phyloP scores from a whole-genome alignment of 2,888 invertebrate genomes.

The Andrena dorsata region DNA sequence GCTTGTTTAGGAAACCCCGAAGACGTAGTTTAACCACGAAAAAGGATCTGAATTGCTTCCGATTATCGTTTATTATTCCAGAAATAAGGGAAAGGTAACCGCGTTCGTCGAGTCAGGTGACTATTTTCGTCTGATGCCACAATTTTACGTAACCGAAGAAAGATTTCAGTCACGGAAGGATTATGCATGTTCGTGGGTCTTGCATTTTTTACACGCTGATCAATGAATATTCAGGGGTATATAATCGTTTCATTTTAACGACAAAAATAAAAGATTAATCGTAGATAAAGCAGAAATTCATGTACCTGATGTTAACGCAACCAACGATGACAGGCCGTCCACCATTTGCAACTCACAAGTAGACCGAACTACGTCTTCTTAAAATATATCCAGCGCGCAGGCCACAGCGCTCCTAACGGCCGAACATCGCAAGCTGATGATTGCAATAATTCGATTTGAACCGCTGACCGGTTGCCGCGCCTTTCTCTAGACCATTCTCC shows the following conservation, averaged over 20 bases:
- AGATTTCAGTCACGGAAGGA: slow-evolving; percentile 12
- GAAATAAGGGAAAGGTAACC: slow-evolving; percentile 33
- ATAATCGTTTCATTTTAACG: neutral
- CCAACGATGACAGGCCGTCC: slow-evolving; percentile 82
- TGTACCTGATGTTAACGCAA: slow-evolving; percentile 83
- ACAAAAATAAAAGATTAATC: slow-evolving; percentile 19
- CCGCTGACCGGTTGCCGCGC: neutral
- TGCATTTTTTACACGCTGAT: neutral
- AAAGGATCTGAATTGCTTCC: no score
- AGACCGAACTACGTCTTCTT: slow-evolving; percentile 63
- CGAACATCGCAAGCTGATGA: slow-evolving; percentile 22
- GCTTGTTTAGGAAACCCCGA: neutral
- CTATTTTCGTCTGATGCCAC: slow-evolving; percentile 79
- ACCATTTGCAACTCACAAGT: slow-evolving; percentile 83
- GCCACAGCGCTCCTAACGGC: slow-evolving; percentile 62
- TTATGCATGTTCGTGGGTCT: neutral
- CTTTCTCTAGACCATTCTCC: neutral
- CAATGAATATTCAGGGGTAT: neutral
- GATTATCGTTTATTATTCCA: slow-evolving; percentile 14
- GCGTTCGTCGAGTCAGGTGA: slow-evolving; percentile 68
- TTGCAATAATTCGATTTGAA: slow-evolving; percentile 48
- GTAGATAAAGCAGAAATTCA: slow-evolving; percentile 29
- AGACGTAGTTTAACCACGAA: neutral
- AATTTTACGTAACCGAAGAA: slow-evolving; percentile 78
- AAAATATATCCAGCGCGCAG: slow-evolving; percentile 64